Base-by-base conservation (phyloP, 1,140 invertebrate species). In the Ganaspis sp. region DNA sequence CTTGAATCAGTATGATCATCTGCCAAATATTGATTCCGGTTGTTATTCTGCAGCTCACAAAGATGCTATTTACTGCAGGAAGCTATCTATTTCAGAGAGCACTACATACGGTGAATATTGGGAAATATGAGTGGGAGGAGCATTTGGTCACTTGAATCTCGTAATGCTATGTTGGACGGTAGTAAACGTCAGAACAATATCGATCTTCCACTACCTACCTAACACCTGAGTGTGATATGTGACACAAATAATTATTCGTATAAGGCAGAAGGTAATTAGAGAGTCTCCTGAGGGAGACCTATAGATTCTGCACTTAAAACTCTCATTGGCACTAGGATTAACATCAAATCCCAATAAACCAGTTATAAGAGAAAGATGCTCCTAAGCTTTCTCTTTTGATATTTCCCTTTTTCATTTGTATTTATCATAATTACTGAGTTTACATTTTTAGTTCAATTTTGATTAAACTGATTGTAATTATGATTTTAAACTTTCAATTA, bases 161-260 rank as follows among this genome's bases (percentile, higher is more conserved):
- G 23, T 29, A 26, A 58, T 26, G 11, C 12, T 26, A 21, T 29
- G 54, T 21, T 21, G 19, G 19, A 58, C 19, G 54, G 9, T 58
- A 26, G 21, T 58, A 58, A 58, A 58, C 53, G 54, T 58, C 54
- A 58, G 53, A 21, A 23, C 54, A 58, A 26, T 58, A 29, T 23
- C 23, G 54, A 58, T 58, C 54, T 23, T 11, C 12, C 4, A 58
- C 1, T 58, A 26, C 21, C 21, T 26, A 58, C 19, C 21, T 23
- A 58, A 11, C 54, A 58, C 21, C 54, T 58, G 21, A 58, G 54
- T 58, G 21, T 58, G 54, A 58, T 26, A 58, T 58, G 4, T 58
- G 54, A 58, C 54, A 26, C 21, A 58, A 58, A 58, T 58, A 26
- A 21, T 58, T 58, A 26, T 58, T 15, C 21, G 12, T 19, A 58